Evolutionary conservation across 1,140 invertebrate species (phyloP).

Genomic region (Orchesella cincta): DNA sequence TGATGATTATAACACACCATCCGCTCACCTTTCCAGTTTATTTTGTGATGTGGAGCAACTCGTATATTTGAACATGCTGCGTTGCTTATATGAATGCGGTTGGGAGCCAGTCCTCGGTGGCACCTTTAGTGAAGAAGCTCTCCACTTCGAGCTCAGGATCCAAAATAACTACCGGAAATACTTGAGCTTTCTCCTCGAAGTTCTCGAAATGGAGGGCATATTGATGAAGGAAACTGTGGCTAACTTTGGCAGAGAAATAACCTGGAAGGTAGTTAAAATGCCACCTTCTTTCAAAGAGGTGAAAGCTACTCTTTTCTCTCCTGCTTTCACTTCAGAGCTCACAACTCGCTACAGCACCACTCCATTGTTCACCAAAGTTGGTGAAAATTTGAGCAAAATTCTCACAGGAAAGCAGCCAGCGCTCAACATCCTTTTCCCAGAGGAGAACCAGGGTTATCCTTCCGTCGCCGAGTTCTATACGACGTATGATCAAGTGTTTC

Average conservation of each 20-base stretch:
- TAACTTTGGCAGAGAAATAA: too few relatives aligned
- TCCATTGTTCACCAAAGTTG: neutral
- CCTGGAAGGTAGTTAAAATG: too few relatives aligned
- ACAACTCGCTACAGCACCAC: neutral
- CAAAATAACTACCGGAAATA: neutral
- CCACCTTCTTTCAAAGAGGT: neutral
- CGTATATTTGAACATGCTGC: neutral
- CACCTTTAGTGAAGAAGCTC: neutral
- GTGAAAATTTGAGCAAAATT: slow-evolving; percentile 6
- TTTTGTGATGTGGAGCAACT: neutral
- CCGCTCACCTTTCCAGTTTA: too few relatives aligned
- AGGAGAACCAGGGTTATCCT: neutral
- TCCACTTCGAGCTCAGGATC: too few relatives aligned
- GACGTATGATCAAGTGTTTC: too few relatives aligned
- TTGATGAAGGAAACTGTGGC: too few relatives aligned
- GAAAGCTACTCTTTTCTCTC: neutral
- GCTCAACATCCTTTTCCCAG: neutral
- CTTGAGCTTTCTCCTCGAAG: neutral
- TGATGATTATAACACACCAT: too few relatives aligned
- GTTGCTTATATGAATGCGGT: slow-evolving; percentile 19
- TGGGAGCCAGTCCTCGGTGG: slow-evolving; percentile 25
- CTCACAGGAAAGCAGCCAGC: neutral
- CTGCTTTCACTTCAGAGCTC: neutral
- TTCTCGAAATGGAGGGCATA: neutral
- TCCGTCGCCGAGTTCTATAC: neutral